phyloP scores from a whole-genome alignment of 2,797 vertebrate genomes.

The Acrocephalus scirpaceus region DNA sequence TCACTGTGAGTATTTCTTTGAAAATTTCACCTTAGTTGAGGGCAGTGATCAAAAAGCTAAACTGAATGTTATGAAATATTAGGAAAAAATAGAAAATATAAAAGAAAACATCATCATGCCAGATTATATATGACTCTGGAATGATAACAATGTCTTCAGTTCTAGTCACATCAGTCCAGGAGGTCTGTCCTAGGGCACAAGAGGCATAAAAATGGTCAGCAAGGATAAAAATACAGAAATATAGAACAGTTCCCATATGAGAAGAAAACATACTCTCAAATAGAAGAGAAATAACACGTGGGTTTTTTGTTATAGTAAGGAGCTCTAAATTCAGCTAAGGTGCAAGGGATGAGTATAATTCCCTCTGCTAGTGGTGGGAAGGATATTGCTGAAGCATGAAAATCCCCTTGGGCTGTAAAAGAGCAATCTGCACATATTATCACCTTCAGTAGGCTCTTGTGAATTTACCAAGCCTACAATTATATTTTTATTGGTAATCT shows the following conservation, averaged over 20 bases:
- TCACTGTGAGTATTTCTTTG: neutral
- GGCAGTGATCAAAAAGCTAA: neutral
- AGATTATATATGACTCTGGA: neutral
- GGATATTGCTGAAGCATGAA: neutral
- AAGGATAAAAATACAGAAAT: neutral
- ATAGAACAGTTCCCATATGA: neutral
- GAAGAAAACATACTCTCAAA: neutral
- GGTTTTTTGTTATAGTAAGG: neutral
- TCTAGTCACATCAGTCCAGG: neutral
- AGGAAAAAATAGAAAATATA: neutral
- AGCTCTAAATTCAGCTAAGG: neutral
- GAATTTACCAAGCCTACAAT: neutral
- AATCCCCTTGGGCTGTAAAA: neutral
- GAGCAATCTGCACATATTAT: neutral
- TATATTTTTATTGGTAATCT: neutral
- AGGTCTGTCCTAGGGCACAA: neutral
- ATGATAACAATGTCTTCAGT: neutral
- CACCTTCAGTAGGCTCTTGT: neutral
- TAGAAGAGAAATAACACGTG: neutral
- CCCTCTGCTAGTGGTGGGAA: neutral
- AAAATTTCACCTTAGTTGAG: neutral
- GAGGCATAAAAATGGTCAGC: neutral
- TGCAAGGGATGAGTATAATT: neutral
- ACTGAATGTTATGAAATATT: neutral
- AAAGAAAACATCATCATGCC: neutral